A percentile compares a stretch with the other conserved stretches of the same genome.
These are phyloP conservation scores for Parnassius glacialis DNA, from an alignment of 2,888 invertebrate genomes.

Conservation along the genomic window DNA sequence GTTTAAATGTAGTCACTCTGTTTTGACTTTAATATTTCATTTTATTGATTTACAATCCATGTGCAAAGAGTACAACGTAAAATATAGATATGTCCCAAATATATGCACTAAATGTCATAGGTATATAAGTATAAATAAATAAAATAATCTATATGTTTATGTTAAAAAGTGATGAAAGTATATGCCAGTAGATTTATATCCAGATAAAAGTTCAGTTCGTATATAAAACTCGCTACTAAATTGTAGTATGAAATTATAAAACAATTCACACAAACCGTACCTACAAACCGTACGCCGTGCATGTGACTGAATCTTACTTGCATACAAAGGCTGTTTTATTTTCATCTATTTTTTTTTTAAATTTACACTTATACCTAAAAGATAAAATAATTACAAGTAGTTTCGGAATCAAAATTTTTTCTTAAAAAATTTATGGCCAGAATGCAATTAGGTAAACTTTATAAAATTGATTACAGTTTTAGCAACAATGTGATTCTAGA, in stretches of 20 bases:
- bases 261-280: conserved; percentile 47
- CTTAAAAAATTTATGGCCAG: conserved; percentile 1
- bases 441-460: conserved; percentile 10
- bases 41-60: too few relatives aligned
- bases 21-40: too few relatives aligned
- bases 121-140: too few relatives aligned
- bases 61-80: too few relatives aligned
- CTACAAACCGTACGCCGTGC: conserved; percentile 34
- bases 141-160: too few relatives aligned
- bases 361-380: too few relatives aligned
- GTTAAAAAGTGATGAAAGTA: conserved; percentile 1
- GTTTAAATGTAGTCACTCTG: too few relatives aligned
- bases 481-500: conserved; percentile 1
- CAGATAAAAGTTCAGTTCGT: conserved; percentile 33
- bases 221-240: conserved; percentile 51
- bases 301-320: conserved; percentile 18
- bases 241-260: conserved; percentile 58
- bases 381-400: neutral
- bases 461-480: conserved; percentile 20
- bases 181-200: conserved; percentile 8
- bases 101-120: too few relatives aligned
- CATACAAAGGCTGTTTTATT: neutral
- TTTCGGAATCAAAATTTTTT: neutral
- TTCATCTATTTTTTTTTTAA: neutral
- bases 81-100: too few relatives aligned